phyloP scores from a whole-genome alignment of 2,113 vertebrate species.

The Osmerus eperlanus region DNA sequence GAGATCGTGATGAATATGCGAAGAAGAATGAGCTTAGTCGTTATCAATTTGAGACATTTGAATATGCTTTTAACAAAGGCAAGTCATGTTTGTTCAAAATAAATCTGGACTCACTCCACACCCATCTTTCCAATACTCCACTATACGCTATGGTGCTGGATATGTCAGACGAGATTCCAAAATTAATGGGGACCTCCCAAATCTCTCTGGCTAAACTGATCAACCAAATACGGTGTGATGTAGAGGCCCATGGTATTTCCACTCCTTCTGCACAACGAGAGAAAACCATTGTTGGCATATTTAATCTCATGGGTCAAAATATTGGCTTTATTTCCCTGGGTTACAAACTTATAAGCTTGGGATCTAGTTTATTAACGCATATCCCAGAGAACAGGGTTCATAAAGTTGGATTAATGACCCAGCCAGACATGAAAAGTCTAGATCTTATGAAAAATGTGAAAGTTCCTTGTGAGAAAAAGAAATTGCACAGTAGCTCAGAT shows the following conservation, averaged over 20 bases:
- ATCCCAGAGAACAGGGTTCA: slow-evolving; percentile 35
- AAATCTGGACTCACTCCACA: slow-evolving; percentile 51
- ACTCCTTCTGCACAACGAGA: slow-evolving; percentile 56
- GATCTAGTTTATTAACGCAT: slow-evolving; percentile 57
- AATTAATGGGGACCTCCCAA: slow-evolving; percentile 70
- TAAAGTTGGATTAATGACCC: background rate
- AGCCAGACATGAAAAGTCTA: background rate
- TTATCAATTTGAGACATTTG: background rate
- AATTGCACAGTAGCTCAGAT: background rate
- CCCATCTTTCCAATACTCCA: slow-evolving; percentile 61
- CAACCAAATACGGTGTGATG: slow-evolving; percentile 59
- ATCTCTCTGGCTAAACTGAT: slow-evolving; percentile 68
- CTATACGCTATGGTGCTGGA: slow-evolving; percentile 72
- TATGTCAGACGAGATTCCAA: slow-evolving; percentile 62
- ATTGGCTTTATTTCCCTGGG: slow-evolving; percentile 73
- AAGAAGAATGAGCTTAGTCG: background rate
- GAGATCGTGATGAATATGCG: background rate
- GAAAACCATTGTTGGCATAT: slow-evolving; percentile 60
- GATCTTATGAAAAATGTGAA: background rate
- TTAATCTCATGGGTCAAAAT: slow-evolving; percentile 59
- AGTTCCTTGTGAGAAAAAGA: slow-evolving; percentile 1
- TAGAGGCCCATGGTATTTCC: slow-evolving; percentile 40
- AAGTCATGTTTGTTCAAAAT: slow-evolving; percentile 85
- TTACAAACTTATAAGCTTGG: slow-evolving; percentile 77
- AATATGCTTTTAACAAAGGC: slow-evolving; percentile 70